phyloP scores from a whole-genome alignment of 2,113 vertebrate genomes.

The Hoplias malabaricus region DNA sequence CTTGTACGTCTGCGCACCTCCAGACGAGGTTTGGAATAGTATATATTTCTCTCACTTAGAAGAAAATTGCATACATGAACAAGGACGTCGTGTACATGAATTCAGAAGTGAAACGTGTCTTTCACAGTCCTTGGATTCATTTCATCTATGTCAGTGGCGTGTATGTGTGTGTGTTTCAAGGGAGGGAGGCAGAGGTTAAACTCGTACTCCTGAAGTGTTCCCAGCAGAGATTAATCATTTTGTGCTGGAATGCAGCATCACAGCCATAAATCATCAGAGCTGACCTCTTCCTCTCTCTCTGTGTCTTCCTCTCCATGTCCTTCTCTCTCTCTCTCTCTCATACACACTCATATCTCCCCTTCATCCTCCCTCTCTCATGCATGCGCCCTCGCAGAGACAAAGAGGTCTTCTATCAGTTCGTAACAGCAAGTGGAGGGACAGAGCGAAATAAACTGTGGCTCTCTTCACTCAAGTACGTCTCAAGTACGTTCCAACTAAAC shows the following conservation, averaged over 20 bases:
- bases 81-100: slow-evolving; percentile 58
- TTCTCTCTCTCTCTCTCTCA: background rate
- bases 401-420: background rate
- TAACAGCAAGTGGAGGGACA: background rate
- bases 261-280: slow-evolving; percentile 77
- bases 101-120: slow-evolving; percentile 54
- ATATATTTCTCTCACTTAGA: background rate
- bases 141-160: slow-evolving; percentile 19
- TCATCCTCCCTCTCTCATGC: background rate
- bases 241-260: slow-evolving; percentile 72
- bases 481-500: background rate
- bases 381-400: slow-evolving; percentile 21
- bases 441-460: slow-evolving; percentile 2
- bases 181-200: slow-evolving; percentile 76
- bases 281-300: slow-evolving; percentile 60
- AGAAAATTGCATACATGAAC: slow-evolving; percentile 52
- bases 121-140: slow-evolving; percentile 21
- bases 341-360: background rate
- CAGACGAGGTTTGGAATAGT: slow-evolving; percentile 17
- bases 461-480: background rate
- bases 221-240: slow-evolving; percentile 82
- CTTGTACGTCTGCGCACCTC: background rate
- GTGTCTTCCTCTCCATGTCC: background rate
- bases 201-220: slow-evolving; percentile 77
- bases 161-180: slow-evolving; percentile 41